A percentile compares a stretch with the other conserved stretches of the same genome.
These are phyloP conservation scores for Athene noctua DNA, from an alignment of 2,113 vertebrate genomes.

Conservation along the genomic window DNA sequence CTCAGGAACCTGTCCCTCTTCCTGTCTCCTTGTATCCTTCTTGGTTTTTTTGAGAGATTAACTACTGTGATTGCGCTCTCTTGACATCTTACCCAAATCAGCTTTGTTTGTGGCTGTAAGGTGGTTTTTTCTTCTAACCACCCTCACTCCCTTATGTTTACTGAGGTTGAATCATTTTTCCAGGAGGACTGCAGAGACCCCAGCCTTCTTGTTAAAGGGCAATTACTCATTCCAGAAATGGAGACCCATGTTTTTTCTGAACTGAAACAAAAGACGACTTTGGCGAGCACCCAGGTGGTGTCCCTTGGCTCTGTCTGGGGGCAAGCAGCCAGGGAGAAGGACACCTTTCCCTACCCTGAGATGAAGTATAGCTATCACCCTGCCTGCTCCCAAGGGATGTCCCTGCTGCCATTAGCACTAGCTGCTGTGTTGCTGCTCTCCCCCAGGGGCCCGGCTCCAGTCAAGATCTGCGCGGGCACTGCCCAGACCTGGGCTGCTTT, in stretches of 20 bases:
- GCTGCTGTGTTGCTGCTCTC: background rate
- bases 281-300: background rate
- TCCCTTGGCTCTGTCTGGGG: background rate
- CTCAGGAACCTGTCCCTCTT: background rate
- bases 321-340: background rate
- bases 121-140: background rate
- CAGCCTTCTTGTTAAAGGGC: background rate
- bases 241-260: background rate
- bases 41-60: background rate
- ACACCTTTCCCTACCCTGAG: background rate
- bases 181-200: background rate
- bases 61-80: background rate
- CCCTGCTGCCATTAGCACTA: fast-evolving
- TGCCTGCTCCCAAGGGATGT: background rate
- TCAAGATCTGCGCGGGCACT: fast-evolving
- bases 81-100: background rate
- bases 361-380: background rate
- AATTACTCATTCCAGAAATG: background rate
- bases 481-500: background rate
- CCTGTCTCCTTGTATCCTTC: fast-evolving
- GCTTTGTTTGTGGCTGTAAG: background rate
- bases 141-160: background rate
- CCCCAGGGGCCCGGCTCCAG: background rate
- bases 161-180: background rate
- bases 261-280: background rate